Evolutionary conservation across 2,113 vertebrate genomes (phyloP).

Genomic region (Neotoma lepida): DNA sequence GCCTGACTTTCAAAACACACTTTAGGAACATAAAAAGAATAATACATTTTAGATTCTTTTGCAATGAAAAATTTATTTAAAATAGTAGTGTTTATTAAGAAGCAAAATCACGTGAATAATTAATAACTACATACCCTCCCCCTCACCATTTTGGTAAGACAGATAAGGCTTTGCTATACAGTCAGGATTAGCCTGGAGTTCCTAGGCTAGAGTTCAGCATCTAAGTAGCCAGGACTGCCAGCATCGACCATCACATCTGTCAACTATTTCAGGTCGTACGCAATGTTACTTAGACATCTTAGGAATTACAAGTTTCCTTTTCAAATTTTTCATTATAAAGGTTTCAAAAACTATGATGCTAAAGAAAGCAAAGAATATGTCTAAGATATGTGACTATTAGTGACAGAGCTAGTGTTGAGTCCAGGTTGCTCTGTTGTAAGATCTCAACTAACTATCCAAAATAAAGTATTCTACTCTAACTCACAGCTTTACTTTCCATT

Average conservation of each 20-base stretch:
- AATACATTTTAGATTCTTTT: background rate
- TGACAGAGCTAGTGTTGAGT: background rate
- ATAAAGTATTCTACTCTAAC: background rate
- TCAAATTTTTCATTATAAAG: background rate
- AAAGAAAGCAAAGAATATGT: background rate
- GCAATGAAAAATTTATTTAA: background rate
- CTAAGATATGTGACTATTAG: background rate
- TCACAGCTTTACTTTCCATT: background rate
- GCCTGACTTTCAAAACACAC: background rate
- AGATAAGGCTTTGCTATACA: accelerated
- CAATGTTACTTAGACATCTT: background rate
- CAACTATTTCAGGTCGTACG: background rate
- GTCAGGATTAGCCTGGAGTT: background rate
- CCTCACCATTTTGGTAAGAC: background rate
- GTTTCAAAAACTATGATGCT: background rate
- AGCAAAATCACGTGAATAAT: background rate
- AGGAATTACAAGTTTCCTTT: background rate
- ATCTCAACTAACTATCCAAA: background rate
- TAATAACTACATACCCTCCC: background rate
- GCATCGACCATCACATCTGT: too few species aligned
- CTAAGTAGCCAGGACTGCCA: too few species aligned
- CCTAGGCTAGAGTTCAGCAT: background rate
- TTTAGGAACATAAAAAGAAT: background rate
- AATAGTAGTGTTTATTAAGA: slow-evolving; percentile 6
- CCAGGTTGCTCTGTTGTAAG: background rate